Conservation (phyloP, 1,140 invertebrate genomes). For the Drosophila lacteicornis region DNA sequence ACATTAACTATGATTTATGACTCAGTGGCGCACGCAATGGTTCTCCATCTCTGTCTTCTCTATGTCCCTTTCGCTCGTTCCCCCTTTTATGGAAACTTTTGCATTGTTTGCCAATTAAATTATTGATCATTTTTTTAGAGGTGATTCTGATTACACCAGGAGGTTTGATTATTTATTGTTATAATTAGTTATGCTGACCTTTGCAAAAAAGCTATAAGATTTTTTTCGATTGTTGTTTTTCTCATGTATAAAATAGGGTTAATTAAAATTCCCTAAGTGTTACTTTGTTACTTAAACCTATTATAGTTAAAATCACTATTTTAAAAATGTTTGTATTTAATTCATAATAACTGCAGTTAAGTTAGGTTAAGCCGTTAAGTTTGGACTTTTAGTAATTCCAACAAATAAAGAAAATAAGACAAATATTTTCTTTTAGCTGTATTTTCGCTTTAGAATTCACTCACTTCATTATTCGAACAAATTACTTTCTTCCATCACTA, state of each 20-base stretch:
- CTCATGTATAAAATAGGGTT: no score
- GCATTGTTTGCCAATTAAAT: conserved; percentile 66
- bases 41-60: background rate
- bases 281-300: no score
- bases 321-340: no score
- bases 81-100: conserved; percentile 1
- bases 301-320: no score
- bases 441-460: no score
- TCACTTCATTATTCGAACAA: conserved; percentile 3
- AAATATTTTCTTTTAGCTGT: background rate
- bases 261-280: no score
- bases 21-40: conserved; percentile 22
- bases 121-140: conserved; percentile 25
- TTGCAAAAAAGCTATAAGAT: no score
- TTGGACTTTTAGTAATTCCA: no score
- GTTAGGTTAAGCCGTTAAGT: background rate
- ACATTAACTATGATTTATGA: conserved; percentile 75
- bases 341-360: background rate
- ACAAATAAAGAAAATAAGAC: no score
- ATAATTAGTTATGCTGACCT: no score
- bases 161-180: background rate
- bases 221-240: no score
- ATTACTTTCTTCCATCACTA: background rate
- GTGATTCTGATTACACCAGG: background rate
- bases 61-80: background rate